Conservation (phyloP, 2,113 vertebrate genomes). For the Leucopternis melanops region DNA sequence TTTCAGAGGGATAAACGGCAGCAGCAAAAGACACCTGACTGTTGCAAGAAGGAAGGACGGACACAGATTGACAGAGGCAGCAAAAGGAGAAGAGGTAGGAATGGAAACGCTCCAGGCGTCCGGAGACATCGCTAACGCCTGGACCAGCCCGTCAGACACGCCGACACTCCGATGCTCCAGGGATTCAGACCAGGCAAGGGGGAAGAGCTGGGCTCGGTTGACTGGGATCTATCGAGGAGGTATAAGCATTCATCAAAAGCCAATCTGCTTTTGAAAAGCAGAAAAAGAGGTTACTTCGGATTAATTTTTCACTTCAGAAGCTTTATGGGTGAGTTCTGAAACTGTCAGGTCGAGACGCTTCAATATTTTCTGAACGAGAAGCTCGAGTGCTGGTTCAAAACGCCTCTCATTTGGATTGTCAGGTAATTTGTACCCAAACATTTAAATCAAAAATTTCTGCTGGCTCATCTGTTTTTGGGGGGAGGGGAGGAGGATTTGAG, state of each 20-base stretch:
- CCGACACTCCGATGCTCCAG: background rate
- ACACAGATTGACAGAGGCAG: background rate
- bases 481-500: background rate
- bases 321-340: background rate
- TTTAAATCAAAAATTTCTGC: background rate
- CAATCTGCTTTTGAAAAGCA: slow-evolving; percentile 10
- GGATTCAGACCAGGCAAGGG: accelerated
- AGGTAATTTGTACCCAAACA: slow-evolving; percentile 19
- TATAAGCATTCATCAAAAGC: slow-evolving; percentile 9
- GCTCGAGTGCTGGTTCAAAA: background rate
- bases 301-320: slow-evolving; percentile 44
- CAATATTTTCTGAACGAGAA: background rate
- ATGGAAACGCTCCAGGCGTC: background rate
- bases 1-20: background rate
- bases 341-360: background rate
- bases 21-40: background rate
- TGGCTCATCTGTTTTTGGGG: background rate
- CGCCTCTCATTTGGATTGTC: background rate
- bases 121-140: background rate
- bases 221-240: background rate
- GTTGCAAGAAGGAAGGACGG: background rate
- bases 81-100: background rate
- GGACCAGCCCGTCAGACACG: background rate
- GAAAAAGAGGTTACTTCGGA: slow-evolving; percentile 2
- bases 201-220: background rate